Conservation (phyloP, 2,113 vertebrate genomes). For the Canis aureus region DNA sequence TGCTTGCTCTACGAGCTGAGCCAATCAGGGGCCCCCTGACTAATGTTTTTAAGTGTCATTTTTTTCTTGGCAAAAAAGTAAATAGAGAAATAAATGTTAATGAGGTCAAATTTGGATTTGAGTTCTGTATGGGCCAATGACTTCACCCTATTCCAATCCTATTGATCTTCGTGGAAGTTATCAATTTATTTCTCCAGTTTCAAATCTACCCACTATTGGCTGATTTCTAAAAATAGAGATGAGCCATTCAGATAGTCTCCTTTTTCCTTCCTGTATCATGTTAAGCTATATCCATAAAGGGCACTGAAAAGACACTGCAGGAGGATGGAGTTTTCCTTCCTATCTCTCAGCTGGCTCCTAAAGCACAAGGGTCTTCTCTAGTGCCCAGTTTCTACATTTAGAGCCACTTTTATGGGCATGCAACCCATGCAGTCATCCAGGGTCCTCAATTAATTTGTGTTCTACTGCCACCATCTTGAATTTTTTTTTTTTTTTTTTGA, state of each 20-base stretch:
- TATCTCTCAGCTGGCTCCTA: neutral
- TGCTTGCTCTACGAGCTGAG: neutral
- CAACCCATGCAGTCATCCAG: neutral
- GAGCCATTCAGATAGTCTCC: neutral
- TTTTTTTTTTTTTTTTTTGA: neutral
- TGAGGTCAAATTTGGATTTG: slow-evolving; percentile 29
- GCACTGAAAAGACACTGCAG: neutral
- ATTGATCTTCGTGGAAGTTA: neutral
- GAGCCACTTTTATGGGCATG: neutral
- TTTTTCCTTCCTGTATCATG: neutral
- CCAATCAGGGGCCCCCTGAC: neutral
- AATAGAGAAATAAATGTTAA: slow-evolving; percentile 29
- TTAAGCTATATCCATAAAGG: neutral
- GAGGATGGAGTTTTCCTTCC: neutral
- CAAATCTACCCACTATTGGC: neutral
- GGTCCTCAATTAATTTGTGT: neutral
- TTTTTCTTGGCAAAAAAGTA: slow-evolving; percentile 48
- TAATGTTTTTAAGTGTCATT: neutral
- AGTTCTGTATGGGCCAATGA: neutral
- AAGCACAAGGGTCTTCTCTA: neutral
- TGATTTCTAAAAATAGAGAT: neutral
- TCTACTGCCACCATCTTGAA: neutral
- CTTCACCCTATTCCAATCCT: neutral
- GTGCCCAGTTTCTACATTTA: neutral
- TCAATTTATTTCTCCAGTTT: neutral